These are phyloP conservation scores for Clarias fuscus DNA, from an alignment of 2,797 vertebrate genomes.

Conservation along the genomic window DNA sequence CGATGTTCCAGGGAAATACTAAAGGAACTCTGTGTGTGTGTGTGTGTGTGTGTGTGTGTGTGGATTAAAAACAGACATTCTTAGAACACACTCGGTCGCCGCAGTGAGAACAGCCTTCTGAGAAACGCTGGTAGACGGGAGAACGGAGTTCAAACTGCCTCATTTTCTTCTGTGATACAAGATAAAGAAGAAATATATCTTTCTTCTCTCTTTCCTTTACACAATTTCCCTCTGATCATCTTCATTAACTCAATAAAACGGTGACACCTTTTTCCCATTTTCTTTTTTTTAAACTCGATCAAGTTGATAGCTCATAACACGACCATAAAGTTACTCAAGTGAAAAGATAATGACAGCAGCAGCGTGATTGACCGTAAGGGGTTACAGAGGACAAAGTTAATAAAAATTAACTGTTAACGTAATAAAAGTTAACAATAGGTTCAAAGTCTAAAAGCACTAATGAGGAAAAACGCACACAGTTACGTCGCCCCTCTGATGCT, in stretches of 20 bases:
- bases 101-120: constrained; percentile 29
- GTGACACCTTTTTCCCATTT: too few relatives aligned
- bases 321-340: neutral
- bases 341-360: neutral
- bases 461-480: neutral
- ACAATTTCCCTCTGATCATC: neutral
- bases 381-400: neutral
- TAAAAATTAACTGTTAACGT: neutral
- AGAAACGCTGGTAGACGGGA: neutral
- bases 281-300: too few relatives aligned
- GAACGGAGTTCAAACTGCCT: neutral
- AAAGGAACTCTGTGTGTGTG: neutral
- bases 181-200: neutral
- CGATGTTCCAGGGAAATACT: neutral
- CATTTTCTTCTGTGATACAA: neutral
- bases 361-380: neutral
- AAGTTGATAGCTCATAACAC: neutral
- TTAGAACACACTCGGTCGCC: neutral
- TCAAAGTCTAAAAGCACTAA: neutral
- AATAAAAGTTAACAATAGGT: constrained; percentile 9
- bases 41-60: neutral
- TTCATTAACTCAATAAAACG: neutral
- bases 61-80: constrained; percentile 5
- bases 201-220: too few relatives aligned
- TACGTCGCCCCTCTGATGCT: neutral